Percentiles rank a stretch among this genome's conserved stretches.
Evolutionary conservation across 1,140 invertebrate genomes (phyloP).

Genomic region (Formica selysi): DNA sequence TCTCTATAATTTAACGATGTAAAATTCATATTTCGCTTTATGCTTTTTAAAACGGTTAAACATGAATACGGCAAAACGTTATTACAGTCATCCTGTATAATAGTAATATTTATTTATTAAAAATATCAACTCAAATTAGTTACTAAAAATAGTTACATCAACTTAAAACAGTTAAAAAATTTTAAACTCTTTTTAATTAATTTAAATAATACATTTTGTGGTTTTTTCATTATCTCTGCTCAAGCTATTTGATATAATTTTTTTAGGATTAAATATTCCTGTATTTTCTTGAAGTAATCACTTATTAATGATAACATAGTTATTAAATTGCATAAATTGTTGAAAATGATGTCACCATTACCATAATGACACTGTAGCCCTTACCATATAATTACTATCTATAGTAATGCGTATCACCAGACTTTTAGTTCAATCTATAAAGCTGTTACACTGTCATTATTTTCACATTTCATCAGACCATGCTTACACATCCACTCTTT

Average conservation of each 20-base stretch:
- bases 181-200: not conserved
- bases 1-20: not conserved
- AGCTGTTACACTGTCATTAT: conserved; percentile 42
- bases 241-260: not conserved
- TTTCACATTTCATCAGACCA: conserved; percentile 37
- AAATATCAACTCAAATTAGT: not conserved
- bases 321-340: not conserved
- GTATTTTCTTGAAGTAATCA: not conserved
- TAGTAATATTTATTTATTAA: not conserved
- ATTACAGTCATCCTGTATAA: no score
- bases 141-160: not conserved
- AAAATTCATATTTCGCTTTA: conserved; percentile 22
- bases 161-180: not conserved
- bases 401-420: not conserved
- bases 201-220: not conserved
- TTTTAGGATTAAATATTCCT: not conserved
- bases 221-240: not conserved
- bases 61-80: not conserved
- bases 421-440: conserved; percentile 30
- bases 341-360: conserved; percentile 24
- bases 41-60: not conserved
- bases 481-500: conserved; percentile 15
- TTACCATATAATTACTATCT: conserved; percentile 28
- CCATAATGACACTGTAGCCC: not conserved
- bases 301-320: conserved; percentile 3